Base-by-base conservation (phyloP, 2,113 vertebrate species). In the Stomatorhinus ivindoensis region DNA sequence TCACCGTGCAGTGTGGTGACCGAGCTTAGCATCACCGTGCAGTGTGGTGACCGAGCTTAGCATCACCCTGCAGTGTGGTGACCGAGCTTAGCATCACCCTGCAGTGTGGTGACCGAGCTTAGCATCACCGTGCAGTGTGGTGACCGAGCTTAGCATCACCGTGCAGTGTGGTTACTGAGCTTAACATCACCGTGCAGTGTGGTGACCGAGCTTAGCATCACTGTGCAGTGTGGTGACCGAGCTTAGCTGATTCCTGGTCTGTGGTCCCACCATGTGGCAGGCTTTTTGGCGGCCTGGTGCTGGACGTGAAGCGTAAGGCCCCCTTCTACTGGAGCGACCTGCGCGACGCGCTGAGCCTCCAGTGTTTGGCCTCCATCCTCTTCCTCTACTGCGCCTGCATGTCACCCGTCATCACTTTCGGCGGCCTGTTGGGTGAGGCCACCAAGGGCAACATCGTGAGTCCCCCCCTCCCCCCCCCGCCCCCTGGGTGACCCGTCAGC, bases 361-460 rank as follows among this genome's bases (percentile, higher is more conserved):
- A 99, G 97, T 99, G 98, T 94, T 92, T 99, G 96, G 98, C 98
- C 91, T 99, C 98, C 92, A 94, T 99, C 94, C 97, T 99, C 95
- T 99, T 99, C 97, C 97, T 99, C 93, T 99, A 99, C 97, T 99
- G 98, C 93, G 98, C 98, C 96, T 99, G 98, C 96, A 99, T 99
- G 98, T 99, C 98, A 90, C 98, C 98, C 90, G 98, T 99, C 96
- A 97, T 99, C 97, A 99, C 98, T 91, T 99, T 99, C 92, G 98
- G 98, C 93, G 98, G 98, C 90, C 97, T 99, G 95, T 97, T 99
- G 95, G 98, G 98, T 93, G 98, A 99, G 94, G 97, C 97, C 94
- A 99, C 98, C 96, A 95, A 97, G 94, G 96, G 96, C 94, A 98
- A 96, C 96, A 99, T 99, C 92, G 98, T 99, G 95, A 98, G 98